Conservation (phyloP, 2,797 vertebrate genomes). For the Helostoma temminkii region DNA sequence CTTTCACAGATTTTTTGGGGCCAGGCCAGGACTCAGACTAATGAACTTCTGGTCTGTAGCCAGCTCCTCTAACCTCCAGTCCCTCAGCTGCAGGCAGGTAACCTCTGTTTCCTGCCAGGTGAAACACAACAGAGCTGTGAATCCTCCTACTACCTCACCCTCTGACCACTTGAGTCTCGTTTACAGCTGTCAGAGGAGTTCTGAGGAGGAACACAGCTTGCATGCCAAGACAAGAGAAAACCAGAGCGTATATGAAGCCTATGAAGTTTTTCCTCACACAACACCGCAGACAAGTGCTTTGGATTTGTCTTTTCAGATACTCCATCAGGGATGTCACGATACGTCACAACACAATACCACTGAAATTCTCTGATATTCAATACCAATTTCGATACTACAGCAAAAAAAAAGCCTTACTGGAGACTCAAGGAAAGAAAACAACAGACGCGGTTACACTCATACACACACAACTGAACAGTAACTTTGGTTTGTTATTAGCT, state of each 20-base stretch:
- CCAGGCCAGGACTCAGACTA: slow-evolving; percentile 44
- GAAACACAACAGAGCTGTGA: slow-evolving; percentile 42
- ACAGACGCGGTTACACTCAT: too few relatives aligned
- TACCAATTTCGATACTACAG: too few relatives aligned
- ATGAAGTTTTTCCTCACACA: neutral
- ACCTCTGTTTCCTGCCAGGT: slow-evolving; percentile 55
- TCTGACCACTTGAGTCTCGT: slow-evolving; percentile 44
- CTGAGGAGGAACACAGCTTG: slow-evolving; percentile 3
- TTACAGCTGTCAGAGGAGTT: slow-evolving; percentile 43
- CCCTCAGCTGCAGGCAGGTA: slow-evolving; percentile 35
- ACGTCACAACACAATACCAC: too few relatives aligned
- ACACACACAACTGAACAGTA: too few relatives aligned
- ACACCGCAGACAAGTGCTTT: neutral
- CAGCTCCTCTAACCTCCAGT: slow-evolving; percentile 50
- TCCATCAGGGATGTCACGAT: too few relatives aligned
- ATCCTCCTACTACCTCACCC: slow-evolving; percentile 43
- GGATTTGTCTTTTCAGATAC: slow-evolving; percentile 6
- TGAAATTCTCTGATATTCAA: too few relatives aligned
- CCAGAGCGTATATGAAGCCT: neutral
- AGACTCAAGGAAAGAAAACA: too few relatives aligned
- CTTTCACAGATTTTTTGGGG: slow-evolving; percentile 38
- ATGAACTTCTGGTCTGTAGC: slow-evolving; percentile 55
- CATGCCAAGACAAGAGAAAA: neutral
- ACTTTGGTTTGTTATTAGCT: too few relatives aligned
- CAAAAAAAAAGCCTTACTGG: too few relatives aligned